Conservation (phyloP, 2,888 invertebrate species). For the Isoperla grammatica region DNA sequence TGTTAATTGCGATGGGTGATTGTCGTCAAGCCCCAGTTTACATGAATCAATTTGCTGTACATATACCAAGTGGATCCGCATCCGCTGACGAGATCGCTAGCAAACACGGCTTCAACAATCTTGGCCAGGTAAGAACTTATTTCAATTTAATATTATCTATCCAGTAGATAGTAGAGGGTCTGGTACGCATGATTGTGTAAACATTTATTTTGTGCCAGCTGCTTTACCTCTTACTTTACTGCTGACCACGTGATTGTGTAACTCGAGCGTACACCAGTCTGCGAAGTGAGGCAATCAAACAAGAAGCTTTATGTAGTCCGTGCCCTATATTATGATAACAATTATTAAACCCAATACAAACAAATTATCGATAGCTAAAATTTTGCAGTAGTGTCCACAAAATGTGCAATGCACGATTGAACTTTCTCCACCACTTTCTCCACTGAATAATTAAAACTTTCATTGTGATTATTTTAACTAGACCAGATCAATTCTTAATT, state of each 20-base stretch:
- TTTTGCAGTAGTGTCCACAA: constrained; percentile 17
- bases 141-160: neutral
- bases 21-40: constrained; percentile 26
- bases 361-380: constrained; percentile 5
- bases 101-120: constrained; percentile 78
- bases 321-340: no score
- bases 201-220: neutral
- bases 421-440: constrained; percentile 14
- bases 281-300: neutral
- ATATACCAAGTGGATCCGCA: constrained; percentile 62
- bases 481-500: neutral
- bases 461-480: constrained; percentile 11
- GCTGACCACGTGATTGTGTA: neutral
- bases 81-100: constrained; percentile 65
- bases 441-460: constrained; percentile 9
- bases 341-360: no score
- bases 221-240: neutral
- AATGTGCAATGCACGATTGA: constrained; percentile 19
- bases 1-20: constrained; percentile 18
- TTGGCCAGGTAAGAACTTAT: constrained; percentile 71
- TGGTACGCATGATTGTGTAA: neutral
- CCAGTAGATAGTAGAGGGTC: neutral
- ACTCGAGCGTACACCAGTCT: neutral
- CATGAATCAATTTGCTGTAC: constrained; percentile 55
- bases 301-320: no score